Evolutionary conservation across 1,140 invertebrate species (phyloP).

Genomic region (Macrocentrus cingulum): DNA sequence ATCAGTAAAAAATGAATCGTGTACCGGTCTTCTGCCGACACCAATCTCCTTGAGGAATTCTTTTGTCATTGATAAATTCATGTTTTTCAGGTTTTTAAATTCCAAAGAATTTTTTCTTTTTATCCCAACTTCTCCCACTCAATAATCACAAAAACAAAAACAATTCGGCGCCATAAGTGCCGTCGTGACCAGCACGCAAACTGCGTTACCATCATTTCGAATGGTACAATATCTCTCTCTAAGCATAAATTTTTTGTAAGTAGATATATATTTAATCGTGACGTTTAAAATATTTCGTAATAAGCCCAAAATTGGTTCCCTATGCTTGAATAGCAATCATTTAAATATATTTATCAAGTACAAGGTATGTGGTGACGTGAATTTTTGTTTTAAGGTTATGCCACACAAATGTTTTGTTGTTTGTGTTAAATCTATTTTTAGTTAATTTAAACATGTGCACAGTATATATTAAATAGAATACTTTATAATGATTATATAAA

Average conservation of each 20-base stretch:
- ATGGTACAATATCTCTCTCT: no score
- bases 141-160: background rate
- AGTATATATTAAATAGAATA: background rate
- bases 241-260: no score
- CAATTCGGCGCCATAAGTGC: background rate
- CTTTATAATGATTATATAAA: constrained; percentile 9
- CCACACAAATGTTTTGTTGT: no score
- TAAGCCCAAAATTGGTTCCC: no score
- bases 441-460: background rate
- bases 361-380: no score
- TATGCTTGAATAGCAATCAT: no score
- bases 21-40: constrained; percentile 41
- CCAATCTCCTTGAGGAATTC: constrained; percentile 41
- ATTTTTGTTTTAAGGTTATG: no score
- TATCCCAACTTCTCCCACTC: background rate
- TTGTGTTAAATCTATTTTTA: no score
- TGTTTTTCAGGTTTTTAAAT: background rate
- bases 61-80: constrained; percentile 27
- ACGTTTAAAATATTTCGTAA: no score
- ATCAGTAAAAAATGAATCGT: constrained; percentile 52
- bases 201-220: no score
- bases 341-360: no score
- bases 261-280: no score
- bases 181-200: background rate
- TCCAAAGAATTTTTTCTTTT: background rate